Conservation (phyloP, 2,113 vertebrate genomes). For the Ammodytes dubius region DNA sequence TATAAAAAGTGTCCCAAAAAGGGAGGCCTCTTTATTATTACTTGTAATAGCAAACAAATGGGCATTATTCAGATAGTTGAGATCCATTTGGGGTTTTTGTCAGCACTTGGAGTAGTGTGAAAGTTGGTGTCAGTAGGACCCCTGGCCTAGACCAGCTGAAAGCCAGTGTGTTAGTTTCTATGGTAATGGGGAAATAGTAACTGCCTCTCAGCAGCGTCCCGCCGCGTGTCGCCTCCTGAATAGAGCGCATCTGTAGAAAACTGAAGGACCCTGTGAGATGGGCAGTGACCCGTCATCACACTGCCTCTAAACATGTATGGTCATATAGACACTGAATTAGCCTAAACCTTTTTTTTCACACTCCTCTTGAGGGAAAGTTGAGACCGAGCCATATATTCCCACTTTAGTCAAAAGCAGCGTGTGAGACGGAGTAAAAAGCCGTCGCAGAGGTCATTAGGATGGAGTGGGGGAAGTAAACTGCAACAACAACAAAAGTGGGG, state of each 20-base stretch:
- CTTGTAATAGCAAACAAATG: constrained; percentile 86
- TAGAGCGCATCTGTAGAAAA: constrained; percentile 98
- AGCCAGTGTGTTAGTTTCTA: constrained; percentile 96
- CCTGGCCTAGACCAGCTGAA: constrained; percentile 87
- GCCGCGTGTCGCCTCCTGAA: constrained; percentile 95
- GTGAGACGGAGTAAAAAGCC: constrained; percentile 89
- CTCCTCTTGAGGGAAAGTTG: constrained; percentile 66
- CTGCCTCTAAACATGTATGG: constrained; percentile 77
- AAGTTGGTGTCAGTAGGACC: constrained; percentile 90
- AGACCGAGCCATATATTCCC: constrained; percentile 70
- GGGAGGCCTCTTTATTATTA: constrained; percentile 70
- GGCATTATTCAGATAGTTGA: constrained; percentile 93
- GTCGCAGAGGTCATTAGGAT: constrained; percentile 83
- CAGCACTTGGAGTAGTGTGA: constrained; percentile 89
- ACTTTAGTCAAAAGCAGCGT: constrained; percentile 63
- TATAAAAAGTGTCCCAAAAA: constrained; percentile 58
- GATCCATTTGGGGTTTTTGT: constrained; percentile 90
- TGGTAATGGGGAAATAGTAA: constrained; percentile 94
- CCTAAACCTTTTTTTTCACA: constrained; percentile 82
- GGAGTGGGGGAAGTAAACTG: constrained; percentile 90
- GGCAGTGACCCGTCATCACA: constrained; percentile 96
- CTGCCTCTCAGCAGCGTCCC: constrained; percentile 93
- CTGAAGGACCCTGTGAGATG: constrained; percentile 93
- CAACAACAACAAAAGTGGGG: constrained; percentile 87
- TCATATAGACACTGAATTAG: constrained; percentile 70